Conservation (phyloP, 2,888 invertebrate species). For the Macrophya annulata region DNA sequence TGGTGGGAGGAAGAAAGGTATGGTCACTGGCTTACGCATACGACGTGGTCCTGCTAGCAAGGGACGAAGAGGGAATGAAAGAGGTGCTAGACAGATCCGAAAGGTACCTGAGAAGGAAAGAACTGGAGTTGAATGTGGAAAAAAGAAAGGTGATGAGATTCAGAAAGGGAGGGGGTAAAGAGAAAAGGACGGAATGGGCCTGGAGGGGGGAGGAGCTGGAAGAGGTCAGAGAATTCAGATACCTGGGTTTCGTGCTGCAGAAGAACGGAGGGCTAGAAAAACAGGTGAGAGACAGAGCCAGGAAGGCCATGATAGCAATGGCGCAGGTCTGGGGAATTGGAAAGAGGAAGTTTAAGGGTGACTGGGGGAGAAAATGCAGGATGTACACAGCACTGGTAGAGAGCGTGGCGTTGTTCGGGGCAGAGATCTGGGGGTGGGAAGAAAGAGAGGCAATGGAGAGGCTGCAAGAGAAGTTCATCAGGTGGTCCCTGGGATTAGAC, state of each 20-base stretch:
- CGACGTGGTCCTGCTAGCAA: slow-evolving; percentile 56
- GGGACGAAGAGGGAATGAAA: slow-evolving; percentile 49
- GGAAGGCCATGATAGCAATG: slow-evolving; percentile 55
- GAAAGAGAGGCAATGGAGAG: slow-evolving; percentile 38
- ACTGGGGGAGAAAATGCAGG: slow-evolving; percentile 21
- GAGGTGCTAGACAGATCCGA: slow-evolving; percentile 45
- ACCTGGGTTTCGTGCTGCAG: slow-evolving; percentile 50
- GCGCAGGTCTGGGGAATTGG: slow-evolving; percentile 47
- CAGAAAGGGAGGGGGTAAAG: slow-evolving; percentile 41
- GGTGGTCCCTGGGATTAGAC: slow-evolving; percentile 53
- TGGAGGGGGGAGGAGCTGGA: slow-evolving; percentile 50
- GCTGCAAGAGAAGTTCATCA: slow-evolving; percentile 39
- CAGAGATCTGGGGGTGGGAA: slow-evolving; percentile 49
- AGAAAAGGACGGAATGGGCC: slow-evolving; percentile 19
- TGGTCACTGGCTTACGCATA: slow-evolving; percentile 57
- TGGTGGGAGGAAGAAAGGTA: slow-evolving; percentile 43
- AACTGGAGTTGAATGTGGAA: slow-evolving; percentile 39
- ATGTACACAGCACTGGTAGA: slow-evolving; percentile 46
- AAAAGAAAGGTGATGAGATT: slow-evolving; percentile 58
- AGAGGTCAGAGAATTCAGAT: slow-evolving; percentile 58
- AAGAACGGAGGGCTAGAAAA: background rate
- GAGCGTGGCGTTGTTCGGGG: slow-evolving; percentile 46
- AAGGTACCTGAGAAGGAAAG: slow-evolving; percentile 39
- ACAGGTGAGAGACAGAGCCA: slow-evolving; percentile 32
- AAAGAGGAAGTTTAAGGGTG: slow-evolving; percentile 41